These are phyloP conservation scores for Struthio camelus DNA, from an alignment of 2,113 vertebrate species.

Conservation along the genomic window DNA sequence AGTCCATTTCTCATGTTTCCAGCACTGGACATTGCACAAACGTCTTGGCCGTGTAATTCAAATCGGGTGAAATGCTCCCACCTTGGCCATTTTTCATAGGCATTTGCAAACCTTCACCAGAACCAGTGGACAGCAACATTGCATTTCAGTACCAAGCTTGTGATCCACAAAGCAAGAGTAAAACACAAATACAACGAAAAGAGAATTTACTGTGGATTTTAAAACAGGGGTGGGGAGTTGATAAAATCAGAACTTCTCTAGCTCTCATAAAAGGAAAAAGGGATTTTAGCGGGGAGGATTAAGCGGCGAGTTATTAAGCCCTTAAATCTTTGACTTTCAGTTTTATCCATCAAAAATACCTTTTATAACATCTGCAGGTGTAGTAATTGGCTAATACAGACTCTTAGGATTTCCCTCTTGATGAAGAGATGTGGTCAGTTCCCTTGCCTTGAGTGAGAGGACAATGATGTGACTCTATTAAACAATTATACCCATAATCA, in stretches of 20 bases:
- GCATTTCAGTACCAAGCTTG: not conserved
- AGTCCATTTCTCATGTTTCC: conserved; percentile 28
- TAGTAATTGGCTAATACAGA: not conserved
- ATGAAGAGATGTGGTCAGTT: conserved; percentile 61
- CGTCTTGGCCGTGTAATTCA: not conserved
- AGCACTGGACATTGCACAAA: not conserved
- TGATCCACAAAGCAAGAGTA: not conserved
- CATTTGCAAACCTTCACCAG: not conserved
- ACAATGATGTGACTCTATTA: conserved; percentile 65
- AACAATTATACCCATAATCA: conserved; percentile 73
- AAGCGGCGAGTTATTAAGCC: not conserved
- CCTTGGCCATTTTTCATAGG: not conserved
- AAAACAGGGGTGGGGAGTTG: not conserved
- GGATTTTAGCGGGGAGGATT: not conserved
- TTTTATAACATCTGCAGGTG: not conserved
- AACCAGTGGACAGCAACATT: fast-evolving
- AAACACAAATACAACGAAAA: not conserved
- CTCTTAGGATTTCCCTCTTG: conserved; percentile 20
- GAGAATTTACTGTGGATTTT: not conserved
- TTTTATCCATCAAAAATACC: not conserved
- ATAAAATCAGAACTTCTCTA: not conserved
- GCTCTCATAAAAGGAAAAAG: not conserved
- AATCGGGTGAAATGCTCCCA: not conserved
- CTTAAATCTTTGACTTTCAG: not conserved
- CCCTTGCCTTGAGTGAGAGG: conserved; percentile 2